Evolutionary conservation across 2,797 vertebrate species (phyloP), one percentile per base, ranked within the genome.

Genomic region (Helarctos malayanus): DNA sequence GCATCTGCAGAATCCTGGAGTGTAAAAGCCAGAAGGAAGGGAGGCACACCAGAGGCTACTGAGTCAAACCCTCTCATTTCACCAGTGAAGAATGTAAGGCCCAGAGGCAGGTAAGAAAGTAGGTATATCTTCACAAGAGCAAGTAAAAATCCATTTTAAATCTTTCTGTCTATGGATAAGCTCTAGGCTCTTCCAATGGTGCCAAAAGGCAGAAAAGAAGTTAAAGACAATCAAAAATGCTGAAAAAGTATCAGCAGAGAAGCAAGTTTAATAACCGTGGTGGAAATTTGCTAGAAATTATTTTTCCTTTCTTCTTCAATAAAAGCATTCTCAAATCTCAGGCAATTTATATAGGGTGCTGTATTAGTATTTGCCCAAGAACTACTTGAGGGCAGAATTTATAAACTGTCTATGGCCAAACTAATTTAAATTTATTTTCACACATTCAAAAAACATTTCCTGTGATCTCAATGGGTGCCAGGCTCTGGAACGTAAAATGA

Each of bases 71-170:
- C 32, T 76, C 59, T 94, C 56, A 49, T 84, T 95, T 96, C 68
- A 81, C 32, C 54, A 21, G 5, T 54, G 59, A 96, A 71, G 59
- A 79, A 90, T 29, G 35, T 47, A 71, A 87, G 59, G 32, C 47
- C 16, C 68, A 3, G 45, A 61, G 41, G n/a, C 29, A 5, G 76
- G 32, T 27, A 32, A 68, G 65, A n/a, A 71, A 80, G 29, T 12
- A 81, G 69, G 29, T 49, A 0, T 32, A 61, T 49, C 78, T 63
- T 95, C 63, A 81, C 29, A 88, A 85, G 29, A 68, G 19, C 89
- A 92, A 89, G 89, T 27, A 79, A 65, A 94, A 96, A 95, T 95
- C n/a, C 45, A 85, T 85, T 69, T 45, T 18, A 93, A 79, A 86
- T n/a, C 41, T 82, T 76, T 38, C 63, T 71, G 32, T 85, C 73